Evolutionary conservation across 2,797 vertebrate species (phyloP).

Genomic region (Odontamblyopus rebecca): DNA sequence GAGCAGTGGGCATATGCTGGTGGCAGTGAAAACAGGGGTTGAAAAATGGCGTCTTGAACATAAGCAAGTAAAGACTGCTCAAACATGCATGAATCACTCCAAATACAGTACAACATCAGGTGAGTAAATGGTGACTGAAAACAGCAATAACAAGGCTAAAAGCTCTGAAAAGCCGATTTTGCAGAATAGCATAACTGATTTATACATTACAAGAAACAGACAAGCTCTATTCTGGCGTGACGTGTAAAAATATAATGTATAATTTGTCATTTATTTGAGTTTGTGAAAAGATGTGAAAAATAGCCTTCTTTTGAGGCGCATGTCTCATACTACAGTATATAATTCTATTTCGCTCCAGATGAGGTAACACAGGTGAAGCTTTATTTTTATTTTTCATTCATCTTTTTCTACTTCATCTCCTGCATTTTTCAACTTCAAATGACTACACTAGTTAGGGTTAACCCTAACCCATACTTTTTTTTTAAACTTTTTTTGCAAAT

Average conservation of each 20-base stretch:
- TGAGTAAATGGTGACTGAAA: too few relatives aligned
- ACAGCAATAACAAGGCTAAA: too few relatives aligned
- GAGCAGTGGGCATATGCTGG: too few relatives aligned
- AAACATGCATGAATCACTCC: too few relatives aligned
- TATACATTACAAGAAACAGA: neutral
- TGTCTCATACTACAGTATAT: neutral
- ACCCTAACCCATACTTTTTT: too few relatives aligned
- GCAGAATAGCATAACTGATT: too few relatives aligned
- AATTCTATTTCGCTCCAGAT: constrained; percentile 18
- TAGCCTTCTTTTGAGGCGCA: constrained; percentile 13
- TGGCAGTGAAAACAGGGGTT: too few relatives aligned
- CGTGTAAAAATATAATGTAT: constrained; percentile 1
- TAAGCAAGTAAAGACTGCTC: too few relatives aligned
- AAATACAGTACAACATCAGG: too few relatives aligned
- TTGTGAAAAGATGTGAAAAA: constrained; percentile 16
- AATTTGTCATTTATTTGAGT: constrained; percentile 18
- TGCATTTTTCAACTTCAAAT: neutral
- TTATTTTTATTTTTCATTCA: neutral
- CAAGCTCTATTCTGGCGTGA: constrained; percentile 1
- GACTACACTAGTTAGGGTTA: neutral
- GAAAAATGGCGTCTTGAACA: too few relatives aligned
- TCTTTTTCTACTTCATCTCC: neutral
- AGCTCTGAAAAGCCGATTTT: too few relatives aligned
- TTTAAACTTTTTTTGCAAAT: neutral
- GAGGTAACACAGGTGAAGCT: too few relatives aligned